Percentiles rank a stretch among this genome's conserved stretches.
Conservation (phyloP, 2,113 vertebrate genomes). For the Lampris megalopsis region DNA sequence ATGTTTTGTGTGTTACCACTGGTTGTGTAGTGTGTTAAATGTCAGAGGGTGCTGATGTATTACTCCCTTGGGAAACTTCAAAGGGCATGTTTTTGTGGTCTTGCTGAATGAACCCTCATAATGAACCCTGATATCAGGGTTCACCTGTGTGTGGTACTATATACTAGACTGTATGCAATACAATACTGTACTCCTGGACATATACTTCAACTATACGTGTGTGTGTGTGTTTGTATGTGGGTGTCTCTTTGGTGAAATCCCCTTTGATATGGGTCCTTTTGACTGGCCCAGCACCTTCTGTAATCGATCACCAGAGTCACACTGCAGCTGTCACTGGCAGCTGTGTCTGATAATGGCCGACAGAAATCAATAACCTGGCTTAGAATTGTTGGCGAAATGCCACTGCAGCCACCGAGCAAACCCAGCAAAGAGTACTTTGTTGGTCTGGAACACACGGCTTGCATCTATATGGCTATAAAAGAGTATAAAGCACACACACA, state of each 20-base stretch:
- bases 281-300: conserved; percentile 2
- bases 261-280: background rate
- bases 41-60: conserved; percentile 54
- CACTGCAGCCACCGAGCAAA: background rate
- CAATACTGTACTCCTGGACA: conserved; percentile 25
- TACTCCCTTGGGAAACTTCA: conserved; percentile 52
- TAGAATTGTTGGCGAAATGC: conserved; percentile 15
- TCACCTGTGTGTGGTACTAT: conserved; percentile 5
- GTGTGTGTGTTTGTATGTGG: conserved; percentile 6
- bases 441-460: too few species aligned
- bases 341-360: conserved; percentile 4
- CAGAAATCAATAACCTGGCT: conserved; percentile 8
- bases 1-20: background rate
- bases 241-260: background rate
- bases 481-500: too few species aligned
- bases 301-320: conserved; percentile 24
- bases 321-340: conserved; percentile 1
- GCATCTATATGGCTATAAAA: too few species aligned
- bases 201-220: background rate
- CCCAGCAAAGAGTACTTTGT: background rate
- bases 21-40: conserved; percentile 27
- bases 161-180: conserved; percentile 16
- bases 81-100: conserved; percentile 44
- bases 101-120: conserved; percentile 47
- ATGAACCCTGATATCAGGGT: background rate